Percentiles rank a stretch among this genome's conserved stretches.
Conservation (phyloP, 2,797 vertebrate genomes). For the Mormyrops attenuatus region DNA sequence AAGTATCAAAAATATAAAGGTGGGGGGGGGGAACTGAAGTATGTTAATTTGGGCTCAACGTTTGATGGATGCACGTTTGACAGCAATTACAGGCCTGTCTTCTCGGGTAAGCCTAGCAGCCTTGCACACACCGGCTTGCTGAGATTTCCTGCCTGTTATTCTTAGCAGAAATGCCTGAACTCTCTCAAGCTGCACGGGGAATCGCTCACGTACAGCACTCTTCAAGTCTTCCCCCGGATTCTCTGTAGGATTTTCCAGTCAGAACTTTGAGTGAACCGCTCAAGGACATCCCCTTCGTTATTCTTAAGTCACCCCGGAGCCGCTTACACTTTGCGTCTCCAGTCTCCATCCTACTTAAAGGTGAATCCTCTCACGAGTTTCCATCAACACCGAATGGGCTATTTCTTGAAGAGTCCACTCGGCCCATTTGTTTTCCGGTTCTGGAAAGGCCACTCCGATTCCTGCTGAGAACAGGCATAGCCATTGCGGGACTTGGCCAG, state of each 20-base stretch:
- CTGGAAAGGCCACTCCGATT: background rate
- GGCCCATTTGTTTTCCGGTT: background rate
- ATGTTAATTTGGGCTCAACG: conserved; percentile 9
- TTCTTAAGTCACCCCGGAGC: background rate
- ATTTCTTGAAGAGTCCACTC: background rate
- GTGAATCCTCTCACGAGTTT: background rate
- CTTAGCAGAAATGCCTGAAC: conserved; percentile 12
- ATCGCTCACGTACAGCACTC: background rate
- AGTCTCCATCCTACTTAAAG: background rate
- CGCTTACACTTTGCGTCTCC: background rate
- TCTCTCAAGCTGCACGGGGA: background rate
- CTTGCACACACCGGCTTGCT: background rate
- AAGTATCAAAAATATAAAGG: conserved; percentile 11
- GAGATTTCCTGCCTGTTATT: conserved; percentile 3
- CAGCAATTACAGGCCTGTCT: conserved; percentile 13
- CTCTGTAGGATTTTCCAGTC: conserved; percentile 6
- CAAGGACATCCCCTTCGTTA: conserved; percentile 1
- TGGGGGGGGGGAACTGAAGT: background rate
- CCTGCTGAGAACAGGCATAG: background rate
- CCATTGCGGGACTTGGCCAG: background rate
- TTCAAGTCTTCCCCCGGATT: background rate
- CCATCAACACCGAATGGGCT: background rate
- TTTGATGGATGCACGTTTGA: conserved; percentile 12
- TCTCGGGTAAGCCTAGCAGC: background rate
- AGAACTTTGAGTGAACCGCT: conserved; percentile 5